Conservation (phyloP, 2,797 vertebrate species). For the Coranthus polyacanthus region DNA sequence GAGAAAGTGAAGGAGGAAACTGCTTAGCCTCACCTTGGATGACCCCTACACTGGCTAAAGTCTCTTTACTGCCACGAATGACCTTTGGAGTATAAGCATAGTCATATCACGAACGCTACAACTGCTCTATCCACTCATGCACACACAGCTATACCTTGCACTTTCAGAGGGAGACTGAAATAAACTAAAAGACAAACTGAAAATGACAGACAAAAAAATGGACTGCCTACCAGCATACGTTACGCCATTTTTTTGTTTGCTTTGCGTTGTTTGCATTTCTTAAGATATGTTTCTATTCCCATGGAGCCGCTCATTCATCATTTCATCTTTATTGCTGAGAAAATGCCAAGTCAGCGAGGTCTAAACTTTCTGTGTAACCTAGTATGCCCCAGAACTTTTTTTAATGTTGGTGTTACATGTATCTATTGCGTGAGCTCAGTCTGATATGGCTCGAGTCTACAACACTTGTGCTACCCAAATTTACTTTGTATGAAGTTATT, state of each 20-base stretch:
- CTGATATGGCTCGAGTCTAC: slow-evolving; percentile 5
- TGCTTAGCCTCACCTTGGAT: slow-evolving; percentile 59
- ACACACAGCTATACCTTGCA: slow-evolving; percentile 6
- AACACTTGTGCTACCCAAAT: slow-evolving; percentile 25
- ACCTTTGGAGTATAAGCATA: slow-evolving; percentile 66
- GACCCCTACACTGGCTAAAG: slow-evolving; percentile 55
- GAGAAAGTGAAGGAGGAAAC: slow-evolving; percentile 29
- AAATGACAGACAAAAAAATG: not conserved
- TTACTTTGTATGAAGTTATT: slow-evolving; percentile 2
- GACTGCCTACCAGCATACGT: not conserved
- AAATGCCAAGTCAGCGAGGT: slow-evolving; percentile 33
- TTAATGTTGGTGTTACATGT: slow-evolving; percentile 22
- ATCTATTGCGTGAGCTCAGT: slow-evolving; percentile 22
- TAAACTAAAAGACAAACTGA: slow-evolving; percentile 4
- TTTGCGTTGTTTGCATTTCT: slow-evolving; percentile 24
- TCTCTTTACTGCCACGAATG: slow-evolving; percentile 41
- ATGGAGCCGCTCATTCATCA: slow-evolving; percentile 39
- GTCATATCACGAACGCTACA: slow-evolving; percentile 44
- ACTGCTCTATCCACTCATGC: slow-evolving; percentile 6
- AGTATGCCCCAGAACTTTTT: not conserved
- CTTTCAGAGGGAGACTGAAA: not conserved
- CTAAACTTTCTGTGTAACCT: slow-evolving; percentile 28
- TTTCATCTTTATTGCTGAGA: slow-evolving; percentile 19
- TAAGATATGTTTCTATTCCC: slow-evolving; percentile 38
- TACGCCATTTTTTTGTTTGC: slow-evolving; percentile 6